A percentile compares a stretch with the other conserved stretches of the same genome.
phyloP scores from a whole-genome alignment of 2,888 invertebrate genomes.

The Phaedon cochleariae region DNA sequence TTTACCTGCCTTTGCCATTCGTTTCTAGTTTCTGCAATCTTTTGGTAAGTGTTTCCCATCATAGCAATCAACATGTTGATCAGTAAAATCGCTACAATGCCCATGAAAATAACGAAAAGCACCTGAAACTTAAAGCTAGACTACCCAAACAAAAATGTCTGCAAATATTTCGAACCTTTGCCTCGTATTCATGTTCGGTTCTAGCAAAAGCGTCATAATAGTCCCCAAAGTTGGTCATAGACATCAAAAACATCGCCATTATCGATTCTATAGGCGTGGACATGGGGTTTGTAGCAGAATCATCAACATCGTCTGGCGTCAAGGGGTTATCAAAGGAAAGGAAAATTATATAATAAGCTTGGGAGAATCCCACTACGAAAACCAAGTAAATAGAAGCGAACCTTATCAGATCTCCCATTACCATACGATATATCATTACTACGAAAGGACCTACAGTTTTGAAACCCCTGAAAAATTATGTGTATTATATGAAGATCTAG shows the following conservation, averaged over 20 bases:
- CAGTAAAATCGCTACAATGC: constrained; percentile 91
- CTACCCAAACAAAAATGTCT: background rate
- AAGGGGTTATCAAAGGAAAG: constrained; percentile 86
- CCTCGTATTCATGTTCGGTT: constrained; percentile 87
- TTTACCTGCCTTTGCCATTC: constrained; percentile 96
- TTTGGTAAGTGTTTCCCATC: constrained; percentile 99
- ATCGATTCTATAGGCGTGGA: constrained; percentile 93
- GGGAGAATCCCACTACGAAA: constrained; percentile 97
- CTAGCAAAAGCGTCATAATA: constrained; percentile 91
- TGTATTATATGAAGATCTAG: too few species aligned
- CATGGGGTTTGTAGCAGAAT: constrained; percentile 85
- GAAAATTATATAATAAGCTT: constrained; percentile 94
- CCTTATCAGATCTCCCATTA: constrained; percentile 92
- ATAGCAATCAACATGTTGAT: constrained; percentile 99
- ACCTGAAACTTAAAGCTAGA: constrained; percentile 63
- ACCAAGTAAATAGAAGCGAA: constrained; percentile 97
- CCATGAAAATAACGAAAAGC: constrained; percentile 97
- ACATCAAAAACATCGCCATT: constrained; percentile 99
- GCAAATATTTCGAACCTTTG: constrained; percentile 71
- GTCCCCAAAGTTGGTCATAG: constrained; percentile 94
- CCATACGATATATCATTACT: constrained; percentile 99
- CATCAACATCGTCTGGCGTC: constrained; percentile 84
- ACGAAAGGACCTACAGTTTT: constrained; percentile 99
- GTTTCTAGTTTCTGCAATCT: constrained; percentile 95
- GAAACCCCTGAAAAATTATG: constrained; percentile 79